Percentiles rank a stretch among this genome's conserved stretches.
These are phyloP conservation scores for Conistra vaccinii DNA, from an alignment of 2,888 invertebrate species.

Conservation along the genomic window DNA sequence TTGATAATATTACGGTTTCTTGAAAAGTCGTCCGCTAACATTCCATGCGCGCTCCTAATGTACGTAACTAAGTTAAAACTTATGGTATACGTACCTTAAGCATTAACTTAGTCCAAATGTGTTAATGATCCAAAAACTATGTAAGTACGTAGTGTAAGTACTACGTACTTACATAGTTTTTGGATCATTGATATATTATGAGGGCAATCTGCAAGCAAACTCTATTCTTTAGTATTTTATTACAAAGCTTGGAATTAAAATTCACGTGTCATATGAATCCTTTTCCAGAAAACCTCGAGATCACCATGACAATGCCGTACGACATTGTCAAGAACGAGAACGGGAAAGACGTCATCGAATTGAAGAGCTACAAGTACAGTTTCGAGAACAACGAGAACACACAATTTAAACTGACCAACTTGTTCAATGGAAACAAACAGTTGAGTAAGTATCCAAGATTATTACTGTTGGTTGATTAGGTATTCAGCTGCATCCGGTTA, in stretches of 20 bases:
- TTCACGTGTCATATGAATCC: neutral
- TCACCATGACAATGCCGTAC: slow-evolving; percentile 71
- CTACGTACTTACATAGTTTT: neutral
- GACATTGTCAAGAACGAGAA: slow-evolving; percentile 73
- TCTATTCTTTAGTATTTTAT: neutral
- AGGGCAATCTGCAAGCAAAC: neutral
- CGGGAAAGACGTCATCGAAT: slow-evolving; percentile 75
- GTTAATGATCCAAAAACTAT: too few relatives aligned
- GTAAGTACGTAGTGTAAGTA: too few relatives aligned
- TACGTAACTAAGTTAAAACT: neutral
- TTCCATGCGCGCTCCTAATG: neutral
- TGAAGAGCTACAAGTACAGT: slow-evolving; percentile 76
- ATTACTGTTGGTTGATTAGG: slow-evolving; percentile 15
- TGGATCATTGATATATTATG: neutral
- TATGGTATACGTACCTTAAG: neutral
- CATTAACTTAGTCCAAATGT: too few relatives aligned
- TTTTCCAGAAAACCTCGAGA: slow-evolving; percentile 75
- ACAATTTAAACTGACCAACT: slow-evolving; percentile 77
- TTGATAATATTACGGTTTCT: neutral
- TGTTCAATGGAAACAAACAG: slow-evolving; percentile 83
- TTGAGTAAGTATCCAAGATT: slow-evolving; percentile 77
- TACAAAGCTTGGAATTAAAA: too few relatives aligned
- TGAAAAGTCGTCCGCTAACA: neutral
- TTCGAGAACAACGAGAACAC: slow-evolving; percentile 79
- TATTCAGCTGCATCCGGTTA: too few relatives aligned